Percentiles rank a stretch among this genome's conserved stretches.
phyloP scores from a whole-genome alignment of 2,888 invertebrate species.

The Julus scandinavius region DNA sequence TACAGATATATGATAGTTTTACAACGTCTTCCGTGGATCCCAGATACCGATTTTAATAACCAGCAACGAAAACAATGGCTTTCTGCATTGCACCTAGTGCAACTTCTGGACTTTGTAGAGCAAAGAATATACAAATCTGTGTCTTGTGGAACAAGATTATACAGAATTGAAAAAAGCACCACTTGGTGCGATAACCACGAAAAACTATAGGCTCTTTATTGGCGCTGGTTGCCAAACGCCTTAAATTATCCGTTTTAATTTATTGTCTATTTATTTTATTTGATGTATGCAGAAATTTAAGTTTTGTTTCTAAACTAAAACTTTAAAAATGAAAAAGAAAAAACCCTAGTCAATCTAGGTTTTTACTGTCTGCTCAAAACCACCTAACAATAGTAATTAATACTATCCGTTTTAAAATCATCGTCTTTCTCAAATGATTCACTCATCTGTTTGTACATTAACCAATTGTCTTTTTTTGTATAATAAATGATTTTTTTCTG shows the following conservation, averaged over 20 bases:
- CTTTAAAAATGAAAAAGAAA: neutral
- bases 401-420: neutral
- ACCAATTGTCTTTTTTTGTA: constrained; percentile 19
- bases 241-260: neutral
- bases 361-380: neutral
- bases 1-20: constrained; percentile 52
- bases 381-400: neutral
- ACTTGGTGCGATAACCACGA: neutral
- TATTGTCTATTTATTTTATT: neutral
- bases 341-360: neutral
- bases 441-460: constrained; percentile 34
- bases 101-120: neutral
- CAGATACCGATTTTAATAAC: neutral
- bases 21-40: neutral
- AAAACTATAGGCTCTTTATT: neutral
- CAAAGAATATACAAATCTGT: neutral
- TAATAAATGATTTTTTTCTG: neutral
- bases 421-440: neutral
- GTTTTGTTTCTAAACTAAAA: neutral
- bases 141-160: neutral
- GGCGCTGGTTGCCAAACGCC: constrained; percentile 29
- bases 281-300: neutral
- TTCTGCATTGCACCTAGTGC: neutral
- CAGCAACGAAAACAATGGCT: neutral
- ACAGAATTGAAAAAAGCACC: neutral